Base-by-base conservation (phyloP, 2,797 vertebrate genomes). In the Phrynocephalus guinanensis region DNA sequence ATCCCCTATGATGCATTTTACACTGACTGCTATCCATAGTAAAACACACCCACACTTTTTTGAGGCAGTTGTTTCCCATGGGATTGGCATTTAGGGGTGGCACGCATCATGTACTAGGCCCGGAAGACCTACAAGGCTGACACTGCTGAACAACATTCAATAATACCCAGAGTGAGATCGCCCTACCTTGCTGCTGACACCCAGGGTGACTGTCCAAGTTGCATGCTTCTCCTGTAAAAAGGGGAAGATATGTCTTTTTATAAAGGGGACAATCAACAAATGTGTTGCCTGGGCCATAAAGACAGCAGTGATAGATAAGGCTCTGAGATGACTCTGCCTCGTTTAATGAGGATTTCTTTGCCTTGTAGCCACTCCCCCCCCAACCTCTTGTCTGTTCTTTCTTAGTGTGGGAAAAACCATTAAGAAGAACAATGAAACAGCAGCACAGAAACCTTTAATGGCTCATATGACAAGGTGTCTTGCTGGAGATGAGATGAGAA, bases 101-200 rank as follows among this genome's bases (percentile, higher is more conserved):
- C n/a, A 85, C 11, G n/a, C n/a, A 56, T 79, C 48, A 60, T 86
- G n/a, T 48, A 56, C 56, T 71, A 56, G 66, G 33, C 26, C 20
- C 1, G 68, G 28, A 13, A 71, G 26, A 22, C 3, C 7, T 7
- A 33, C 33, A 75, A 75, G 33, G 73, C 18, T 75, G 20, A 38
- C 18, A 44, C 28, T 9, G 28, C 2, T 11, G 50, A 22, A 11
- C 18, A 63, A 44, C 38, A 44, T 44, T 44, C 38, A 44, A 44
- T 44, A 44, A 44, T 44, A 44, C 38, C 38, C 38, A 15, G 66
- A 24, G 7, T 38, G n/a, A 26, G 78, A 67, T 16, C 24, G 6
- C 28, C 28, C 20, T 75, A 90, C 89, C 89, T 81, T 87, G 60
- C 6, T 9, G 63, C 22, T 63, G 72, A 70, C 76, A 81, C 26